These are phyloP conservation scores for Potamilus streckersoni DNA, from an alignment of 1,140 invertebrate species.

Conservation along the genomic window DNA sequence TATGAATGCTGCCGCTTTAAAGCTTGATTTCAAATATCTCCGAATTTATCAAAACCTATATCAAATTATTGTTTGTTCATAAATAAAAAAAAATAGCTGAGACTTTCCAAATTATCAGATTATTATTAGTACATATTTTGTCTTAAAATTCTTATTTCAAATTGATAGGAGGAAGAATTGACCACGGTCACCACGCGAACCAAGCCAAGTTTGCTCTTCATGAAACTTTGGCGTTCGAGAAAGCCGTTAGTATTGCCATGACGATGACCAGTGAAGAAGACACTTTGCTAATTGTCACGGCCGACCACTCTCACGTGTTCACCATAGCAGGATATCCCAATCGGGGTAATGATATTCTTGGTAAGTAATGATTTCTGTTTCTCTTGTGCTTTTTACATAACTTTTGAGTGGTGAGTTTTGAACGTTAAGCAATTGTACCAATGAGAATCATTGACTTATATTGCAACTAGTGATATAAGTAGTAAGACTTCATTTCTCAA, in stretches of 20 bases:
- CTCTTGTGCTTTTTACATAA: no score
- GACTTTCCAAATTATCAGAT: not conserved
- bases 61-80: not conserved
- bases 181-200: no score
- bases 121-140: not conserved
- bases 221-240: slow-evolving; percentile 83
- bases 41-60: not conserved
- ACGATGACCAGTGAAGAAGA: slow-evolving; percentile 74
- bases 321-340: slow-evolving; percentile 57
- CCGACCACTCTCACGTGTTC: slow-evolving; percentile 80
- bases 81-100: not conserved
- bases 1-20: not conserved
- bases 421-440: no score
- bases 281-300: slow-evolving; percentile 89
- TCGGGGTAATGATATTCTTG: no score
- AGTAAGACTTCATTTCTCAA: no score
- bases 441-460: no score
- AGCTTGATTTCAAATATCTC: not conserved
- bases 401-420: no score
- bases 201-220: slow-evolving; percentile 80
- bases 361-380: slow-evolving; percentile 67
- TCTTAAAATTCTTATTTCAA: slow-evolving; percentile 3
- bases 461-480: no score
- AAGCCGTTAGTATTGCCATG: slow-evolving; percentile 75
- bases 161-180: slow-evolving; percentile 74